A percentile compares a stretch with the other conserved stretches of the same genome.
Conservation (phyloP, 2,888 invertebrate genomes). For the Phasia obesa region DNA sequence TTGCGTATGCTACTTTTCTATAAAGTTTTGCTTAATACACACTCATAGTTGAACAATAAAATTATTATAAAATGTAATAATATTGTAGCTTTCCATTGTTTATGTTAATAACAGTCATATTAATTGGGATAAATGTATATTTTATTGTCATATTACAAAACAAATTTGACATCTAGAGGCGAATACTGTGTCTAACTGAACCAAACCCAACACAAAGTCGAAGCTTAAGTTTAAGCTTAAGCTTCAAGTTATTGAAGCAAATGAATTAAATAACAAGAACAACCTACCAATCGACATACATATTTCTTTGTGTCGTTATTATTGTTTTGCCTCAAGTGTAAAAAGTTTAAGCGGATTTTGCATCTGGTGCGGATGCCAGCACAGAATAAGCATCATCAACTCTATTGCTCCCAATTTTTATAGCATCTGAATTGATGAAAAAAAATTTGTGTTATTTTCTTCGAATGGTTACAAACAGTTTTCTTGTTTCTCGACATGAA, state of each 20-base stretch:
- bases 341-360: slow-evolving; percentile 26
- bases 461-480: slow-evolving; percentile 43
- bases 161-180: slow-evolving; percentile 17
- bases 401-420: slow-evolving; percentile 36
- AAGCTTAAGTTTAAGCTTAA: slow-evolving; percentile 11
- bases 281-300: background rate
- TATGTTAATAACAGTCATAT: slow-evolving; percentile 31
- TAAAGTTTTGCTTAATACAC: no score
- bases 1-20: no score
- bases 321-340: slow-evolving; percentile 42
- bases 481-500: slow-evolving; percentile 39
- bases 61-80: slow-evolving; percentile 33
- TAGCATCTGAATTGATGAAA: slow-evolving; percentile 29
- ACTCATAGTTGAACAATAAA: slow-evolving; percentile 6
- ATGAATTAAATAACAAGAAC: slow-evolving; percentile 21
- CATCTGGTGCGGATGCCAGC: slow-evolving; percentile 36
- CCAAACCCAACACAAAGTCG: background rate
- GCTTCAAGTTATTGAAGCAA: slow-evolving; percentile 3
- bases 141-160: slow-evolving; percentile 54
- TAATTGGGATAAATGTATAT: slow-evolving; percentile 61
- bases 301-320: slow-evolving; percentile 25
- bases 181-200: background rate
- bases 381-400: slow-evolving; percentile 23
- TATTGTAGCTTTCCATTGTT: slow-evolving; percentile 14
- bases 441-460: slow-evolving; percentile 40